phyloP scores from a whole-genome alignment of 2,797 vertebrate genomes.

The Sebastes kiyomatsui region DNA sequence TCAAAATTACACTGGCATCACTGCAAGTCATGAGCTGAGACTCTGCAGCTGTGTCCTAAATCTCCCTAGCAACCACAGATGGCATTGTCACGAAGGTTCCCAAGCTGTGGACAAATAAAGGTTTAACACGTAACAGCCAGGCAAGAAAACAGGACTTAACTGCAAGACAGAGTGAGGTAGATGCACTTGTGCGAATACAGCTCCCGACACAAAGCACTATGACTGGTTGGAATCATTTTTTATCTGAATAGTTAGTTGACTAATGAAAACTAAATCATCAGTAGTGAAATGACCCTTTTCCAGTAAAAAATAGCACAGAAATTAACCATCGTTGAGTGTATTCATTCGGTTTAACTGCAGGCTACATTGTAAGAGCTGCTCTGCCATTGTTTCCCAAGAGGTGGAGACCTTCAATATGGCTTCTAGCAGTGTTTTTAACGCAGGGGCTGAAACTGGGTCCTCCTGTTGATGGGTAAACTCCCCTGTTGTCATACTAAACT shows the following conservation, averaged over 20 bases:
- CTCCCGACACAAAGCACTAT: neutral
- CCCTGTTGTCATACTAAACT: neutral
- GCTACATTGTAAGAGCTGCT: neutral
- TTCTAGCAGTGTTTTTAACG: neutral
- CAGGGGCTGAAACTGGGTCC: neutral
- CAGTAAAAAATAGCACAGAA: neutral
- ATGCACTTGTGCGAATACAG: neutral
- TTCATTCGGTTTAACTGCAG: neutral
- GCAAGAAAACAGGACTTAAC: slow-evolving; percentile 2
- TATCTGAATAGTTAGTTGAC: neutral
- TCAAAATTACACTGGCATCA: slow-evolving; percentile 52
- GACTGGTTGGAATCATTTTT: neutral
- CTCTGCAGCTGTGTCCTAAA: slow-evolving; percentile 56
- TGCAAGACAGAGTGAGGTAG: slow-evolving; percentile 1
- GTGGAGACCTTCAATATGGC: neutral
- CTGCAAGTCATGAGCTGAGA: slow-evolving; percentile 47
- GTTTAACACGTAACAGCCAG: slow-evolving; percentile 23
- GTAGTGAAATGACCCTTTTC: neutral
- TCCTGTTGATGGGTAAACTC: neutral
- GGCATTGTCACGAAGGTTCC: slow-evolving; percentile 38
- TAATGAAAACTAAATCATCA: neutral
- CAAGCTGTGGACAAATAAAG: slow-evolving; percentile 49
- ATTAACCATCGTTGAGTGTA: neutral
- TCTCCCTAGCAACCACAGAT: slow-evolving; percentile 64
- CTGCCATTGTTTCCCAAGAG: neutral